Conservation (phyloP, 2,888 invertebrate genomes). For the Rotaria socialis region DNA sequence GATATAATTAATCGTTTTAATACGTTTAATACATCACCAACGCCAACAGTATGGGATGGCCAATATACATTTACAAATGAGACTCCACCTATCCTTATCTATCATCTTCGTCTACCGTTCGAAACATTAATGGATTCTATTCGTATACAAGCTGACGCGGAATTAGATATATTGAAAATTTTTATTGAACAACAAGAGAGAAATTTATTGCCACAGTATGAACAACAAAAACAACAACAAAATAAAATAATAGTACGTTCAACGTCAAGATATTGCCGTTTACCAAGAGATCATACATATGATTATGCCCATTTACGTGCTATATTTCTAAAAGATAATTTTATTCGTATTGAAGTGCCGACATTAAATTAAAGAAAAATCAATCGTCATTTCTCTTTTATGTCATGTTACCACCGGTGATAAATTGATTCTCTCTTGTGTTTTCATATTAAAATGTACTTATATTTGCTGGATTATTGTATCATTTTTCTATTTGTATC, state of each 20-base stretch:
- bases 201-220: background rate
- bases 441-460: background rate
- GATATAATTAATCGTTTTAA: conserved; percentile 36
- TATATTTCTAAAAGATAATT: conserved; percentile 21
- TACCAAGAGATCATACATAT: background rate
- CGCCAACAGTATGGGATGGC: background rate
- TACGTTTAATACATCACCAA: background rate
- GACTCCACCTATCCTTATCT: background rate
- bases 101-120: background rate
- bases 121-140: background rate
- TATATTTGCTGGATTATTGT: background rate
- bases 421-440: background rate
- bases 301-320: background rate
- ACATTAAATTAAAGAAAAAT: background rate
- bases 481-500: conserved; percentile 17
- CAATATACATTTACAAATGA: background rate
- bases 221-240: background rate
- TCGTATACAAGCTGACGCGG: conserved; percentile 9
- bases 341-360: conserved; percentile 18
- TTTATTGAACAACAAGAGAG: conserved; percentile 37
- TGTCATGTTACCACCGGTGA: background rate
- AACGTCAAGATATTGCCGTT: conserved; percentile 8
- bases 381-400: background rate
- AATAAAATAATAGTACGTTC: conserved; percentile 3
- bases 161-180: background rate